Evolutionary conservation across 2,888 invertebrate species (phyloP).

Genomic region (Clepsis dumicolana): DNA sequence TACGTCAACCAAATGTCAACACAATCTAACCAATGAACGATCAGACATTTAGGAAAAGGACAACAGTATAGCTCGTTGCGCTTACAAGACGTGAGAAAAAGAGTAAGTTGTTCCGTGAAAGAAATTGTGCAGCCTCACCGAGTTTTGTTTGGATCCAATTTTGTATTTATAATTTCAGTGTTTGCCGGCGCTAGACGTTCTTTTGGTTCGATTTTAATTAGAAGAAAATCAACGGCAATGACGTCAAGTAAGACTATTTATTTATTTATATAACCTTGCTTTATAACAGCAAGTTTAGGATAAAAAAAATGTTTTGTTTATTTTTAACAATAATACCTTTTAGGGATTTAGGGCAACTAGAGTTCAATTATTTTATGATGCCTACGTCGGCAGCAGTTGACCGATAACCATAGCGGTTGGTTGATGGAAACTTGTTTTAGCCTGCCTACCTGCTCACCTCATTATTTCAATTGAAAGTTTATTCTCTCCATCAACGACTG

Average conservation of each 20-base stretch:
- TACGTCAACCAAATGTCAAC: slow-evolving; percentile 29
- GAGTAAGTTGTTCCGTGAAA: slow-evolving; percentile 28
- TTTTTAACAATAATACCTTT: background rate
- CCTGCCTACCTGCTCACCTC: background rate
- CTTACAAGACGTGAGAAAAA: slow-evolving; percentile 13
- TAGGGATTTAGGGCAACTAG: background rate
- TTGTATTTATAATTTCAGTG: slow-evolving; percentile 37
- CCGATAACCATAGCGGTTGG: background rate
- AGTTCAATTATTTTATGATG: background rate
- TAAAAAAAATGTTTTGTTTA: background rate
- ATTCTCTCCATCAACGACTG: background rate
- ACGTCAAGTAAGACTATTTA: slow-evolving; percentile 35
- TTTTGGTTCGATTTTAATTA: slow-evolving; percentile 29
- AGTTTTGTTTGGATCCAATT: slow-evolving; percentile 17
- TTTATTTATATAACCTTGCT: slow-evolving; percentile 21
- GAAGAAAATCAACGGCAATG: slow-evolving; percentile 39
- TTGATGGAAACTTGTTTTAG: slow-evolving; percentile 1
- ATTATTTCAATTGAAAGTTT: background rate
- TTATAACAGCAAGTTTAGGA: background rate
- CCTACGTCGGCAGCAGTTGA: slow-evolving; percentile 1
- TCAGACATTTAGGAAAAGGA: slow-evolving; percentile 18
- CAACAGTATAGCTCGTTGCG: background rate
- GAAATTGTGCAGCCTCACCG: slow-evolving; percentile 37
- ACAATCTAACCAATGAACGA: slow-evolving; percentile 25
- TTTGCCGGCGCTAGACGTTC: slow-evolving; percentile 34